Conservation (phyloP, 2,888 invertebrate genomes). For the Leptinotarsa tumamoca region DNA sequence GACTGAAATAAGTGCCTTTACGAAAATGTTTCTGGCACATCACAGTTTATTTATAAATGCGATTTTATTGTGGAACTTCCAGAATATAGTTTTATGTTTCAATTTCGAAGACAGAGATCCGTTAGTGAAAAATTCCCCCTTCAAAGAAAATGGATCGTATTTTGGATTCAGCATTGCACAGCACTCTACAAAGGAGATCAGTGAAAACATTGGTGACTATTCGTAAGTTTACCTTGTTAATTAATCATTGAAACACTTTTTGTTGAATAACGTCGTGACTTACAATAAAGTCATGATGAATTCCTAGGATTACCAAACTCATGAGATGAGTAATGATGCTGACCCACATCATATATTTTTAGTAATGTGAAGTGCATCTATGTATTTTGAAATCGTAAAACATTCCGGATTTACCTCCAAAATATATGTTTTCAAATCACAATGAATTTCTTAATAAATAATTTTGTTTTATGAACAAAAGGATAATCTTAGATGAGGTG, state of each 20-base stretch:
- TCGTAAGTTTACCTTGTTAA: slow-evolving; percentile 47
- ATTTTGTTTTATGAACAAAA: no score
- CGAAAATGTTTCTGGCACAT: slow-evolving; percentile 28
- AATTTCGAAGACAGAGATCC: slow-evolving; percentile 58
- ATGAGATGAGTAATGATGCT: slow-evolving; percentile 13
- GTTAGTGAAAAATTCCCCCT: slow-evolving; percentile 54
- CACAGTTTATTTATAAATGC: slow-evolving; percentile 29
- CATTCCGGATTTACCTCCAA: background rate
- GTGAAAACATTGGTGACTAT: slow-evolving; percentile 41
- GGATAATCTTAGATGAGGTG: no score
- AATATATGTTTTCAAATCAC: background rate
- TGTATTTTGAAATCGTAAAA: background rate
- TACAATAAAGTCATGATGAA: background rate
- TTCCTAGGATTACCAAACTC: slow-evolving; percentile 8
- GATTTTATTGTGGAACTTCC: slow-evolving; percentile 27
- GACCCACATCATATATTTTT: slow-evolving; percentile 44
- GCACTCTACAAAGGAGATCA: slow-evolving; percentile 49
- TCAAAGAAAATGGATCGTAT: slow-evolving; percentile 51
- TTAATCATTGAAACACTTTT: background rate
- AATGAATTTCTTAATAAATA: background rate
- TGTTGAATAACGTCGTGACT: background rate
- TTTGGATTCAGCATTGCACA: slow-evolving; percentile 60
- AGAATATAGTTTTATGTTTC: slow-evolving; percentile 51
- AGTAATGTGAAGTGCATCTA: background rate
- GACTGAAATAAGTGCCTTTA: slow-evolving; percentile 19